phyloP scores from a whole-genome alignment of 2,797 vertebrate genomes.

The Vipera ursinii region DNA sequence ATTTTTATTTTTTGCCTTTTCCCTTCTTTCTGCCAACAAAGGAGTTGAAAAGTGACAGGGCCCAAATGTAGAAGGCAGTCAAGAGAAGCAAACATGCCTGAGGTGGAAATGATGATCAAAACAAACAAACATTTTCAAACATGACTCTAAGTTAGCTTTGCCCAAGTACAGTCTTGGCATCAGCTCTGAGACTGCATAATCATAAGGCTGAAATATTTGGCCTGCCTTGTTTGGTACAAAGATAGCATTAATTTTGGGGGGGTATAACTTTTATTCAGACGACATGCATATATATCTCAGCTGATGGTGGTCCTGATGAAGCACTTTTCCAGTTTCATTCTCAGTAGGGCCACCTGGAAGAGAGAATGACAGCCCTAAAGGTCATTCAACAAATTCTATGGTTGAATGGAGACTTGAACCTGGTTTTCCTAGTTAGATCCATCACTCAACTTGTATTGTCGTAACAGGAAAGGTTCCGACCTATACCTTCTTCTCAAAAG shows the following conservation, averaged over 20 bases:
- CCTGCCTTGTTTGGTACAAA: background rate
- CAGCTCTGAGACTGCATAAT: background rate
- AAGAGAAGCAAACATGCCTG: conserved; percentile 66
- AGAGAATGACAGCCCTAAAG: background rate
- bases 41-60: conserved; percentile 66
- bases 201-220: background rate
- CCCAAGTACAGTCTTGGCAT: conserved; percentile 64
- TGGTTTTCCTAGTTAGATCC: background rate
- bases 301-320: background rate
- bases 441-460: background rate
- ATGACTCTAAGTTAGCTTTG: conserved; percentile 52
- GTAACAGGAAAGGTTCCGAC: background rate
- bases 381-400: background rate
- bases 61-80: conserved; percentile 66
- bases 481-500: background rate
- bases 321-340: background rate
- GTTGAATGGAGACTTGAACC: background rate
- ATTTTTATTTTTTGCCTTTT: conserved; percentile 34
- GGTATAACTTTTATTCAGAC: background rate
- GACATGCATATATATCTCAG: background rate
- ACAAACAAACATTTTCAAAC: background rate
- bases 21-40: conserved; percentile 50
- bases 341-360: background rate
- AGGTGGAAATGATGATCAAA: conserved; percentile 56
- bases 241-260: background rate